Conservation (phyloP, 1,140 invertebrate species). For the Tyrophagus putrescentiae region DNA sequence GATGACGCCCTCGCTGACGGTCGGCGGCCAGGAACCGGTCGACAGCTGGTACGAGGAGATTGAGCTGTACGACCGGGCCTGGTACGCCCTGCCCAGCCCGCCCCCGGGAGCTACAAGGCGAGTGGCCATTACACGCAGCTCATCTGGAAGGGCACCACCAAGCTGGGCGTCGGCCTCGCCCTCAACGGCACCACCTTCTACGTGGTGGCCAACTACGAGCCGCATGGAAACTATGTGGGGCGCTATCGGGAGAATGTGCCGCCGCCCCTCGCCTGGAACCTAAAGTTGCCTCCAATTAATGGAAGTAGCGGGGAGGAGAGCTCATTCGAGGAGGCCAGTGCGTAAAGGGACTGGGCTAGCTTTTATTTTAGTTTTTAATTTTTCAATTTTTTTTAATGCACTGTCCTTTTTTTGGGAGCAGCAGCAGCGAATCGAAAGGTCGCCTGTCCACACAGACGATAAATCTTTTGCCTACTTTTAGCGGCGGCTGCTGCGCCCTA, state of each 20-base stretch:
- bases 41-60: slow-evolving; percentile 31
- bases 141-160: slow-evolving; percentile 52
- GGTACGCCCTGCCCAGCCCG: slow-evolving; percentile 54
- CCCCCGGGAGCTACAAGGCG: slow-evolving; percentile 50
- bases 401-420: too few relatives aligned
- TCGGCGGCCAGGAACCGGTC: slow-evolving; percentile 18
- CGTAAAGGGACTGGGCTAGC: too few relatives aligned
- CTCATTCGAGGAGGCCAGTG: too few relatives aligned
- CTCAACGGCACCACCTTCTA: slow-evolving; percentile 41
- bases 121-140: slow-evolving; percentile 40
- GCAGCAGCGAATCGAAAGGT: too few relatives aligned
- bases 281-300: background rate
- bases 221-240: slow-evolving; percentile 60
- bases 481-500: too few relatives aligned
- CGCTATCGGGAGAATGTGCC: slow-evolving; percentile 53
- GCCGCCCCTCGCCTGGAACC: slow-evolving; percentile 14
- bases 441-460: too few relatives aligned
- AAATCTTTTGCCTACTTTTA: too few relatives aligned
- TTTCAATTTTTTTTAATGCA: too few relatives aligned
- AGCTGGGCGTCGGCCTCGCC: slow-evolving; percentile 57
- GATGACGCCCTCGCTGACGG: background rate
- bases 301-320: too few relatives aligned
- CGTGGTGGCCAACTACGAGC: slow-evolving; percentile 67
- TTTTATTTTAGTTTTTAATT: too few relatives aligned
- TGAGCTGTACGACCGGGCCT: slow-evolving; percentile 43